Conservation (phyloP, 2,888 invertebrate genomes). For the Bellardia bayeri region DNA sequence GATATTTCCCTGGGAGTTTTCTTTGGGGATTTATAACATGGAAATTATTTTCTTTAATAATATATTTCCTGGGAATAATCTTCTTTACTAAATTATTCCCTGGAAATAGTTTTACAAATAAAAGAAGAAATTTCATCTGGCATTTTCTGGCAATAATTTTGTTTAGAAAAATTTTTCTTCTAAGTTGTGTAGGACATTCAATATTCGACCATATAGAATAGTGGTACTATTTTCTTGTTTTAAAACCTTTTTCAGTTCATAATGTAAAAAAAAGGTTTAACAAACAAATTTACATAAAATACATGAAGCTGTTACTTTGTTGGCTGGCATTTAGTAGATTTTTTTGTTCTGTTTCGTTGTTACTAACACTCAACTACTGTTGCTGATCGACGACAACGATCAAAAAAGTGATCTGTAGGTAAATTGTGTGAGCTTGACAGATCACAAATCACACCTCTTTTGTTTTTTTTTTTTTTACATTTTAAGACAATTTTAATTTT, state of each 20-base stretch:
- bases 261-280: slow-evolving; percentile 11
- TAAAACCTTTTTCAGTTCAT: slow-evolving; percentile 5
- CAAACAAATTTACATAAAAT: slow-evolving; percentile 39
- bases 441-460: slow-evolving; percentile 74
- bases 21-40: background rate
- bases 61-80: background rate
- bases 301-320: slow-evolving; percentile 24
- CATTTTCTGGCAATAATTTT: background rate
- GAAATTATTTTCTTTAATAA: background rate
- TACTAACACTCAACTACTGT: slow-evolving; percentile 67
- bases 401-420: slow-evolving; percentile 65
- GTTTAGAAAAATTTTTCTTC: background rate
- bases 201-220: background rate
- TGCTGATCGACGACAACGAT: slow-evolving; percentile 57
- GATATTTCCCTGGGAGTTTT: background rate
- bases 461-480: slow-evolving; percentile 61
- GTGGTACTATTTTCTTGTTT: slow-evolving; percentile 1
- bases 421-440: slow-evolving; percentile 71
- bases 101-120: too few species aligned
- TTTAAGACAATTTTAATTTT: slow-evolving; percentile 14
- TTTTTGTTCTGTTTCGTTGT: slow-evolving; percentile 11
- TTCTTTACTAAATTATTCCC: background rate
- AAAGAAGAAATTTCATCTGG: background rate
- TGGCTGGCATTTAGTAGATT: slow-evolving; percentile 42
- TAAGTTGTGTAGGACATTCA: background rate